These are phyloP conservation scores for Xestia sexstrigata DNA, from an alignment of 2,888 invertebrate species.

Conservation along the genomic window DNA sequence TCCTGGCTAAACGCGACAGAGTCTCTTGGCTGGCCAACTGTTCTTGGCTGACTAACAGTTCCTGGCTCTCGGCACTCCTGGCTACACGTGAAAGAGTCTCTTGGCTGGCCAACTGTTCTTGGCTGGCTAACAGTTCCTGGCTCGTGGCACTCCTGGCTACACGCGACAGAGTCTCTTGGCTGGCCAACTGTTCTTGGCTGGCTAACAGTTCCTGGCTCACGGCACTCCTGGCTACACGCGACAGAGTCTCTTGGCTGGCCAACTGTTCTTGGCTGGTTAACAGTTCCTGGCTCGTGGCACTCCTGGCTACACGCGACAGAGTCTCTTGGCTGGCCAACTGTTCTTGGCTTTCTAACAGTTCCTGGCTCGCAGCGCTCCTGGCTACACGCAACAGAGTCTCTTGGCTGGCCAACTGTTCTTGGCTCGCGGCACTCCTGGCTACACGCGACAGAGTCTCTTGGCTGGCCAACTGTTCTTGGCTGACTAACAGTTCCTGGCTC, in stretches of 20 bases:
- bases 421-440: neutral
- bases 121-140: neutral
- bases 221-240: constrained; percentile 14
- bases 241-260: constrained; percentile 11
- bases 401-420: constrained; percentile 11
- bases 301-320: constrained; percentile 5
- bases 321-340: constrained; percentile 5
- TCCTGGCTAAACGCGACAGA: constrained; percentile 13
- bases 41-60: constrained; percentile 16
- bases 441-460: constrained; percentile 13
- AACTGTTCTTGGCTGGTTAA: neutral
- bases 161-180: constrained; percentile 4
- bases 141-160: constrained; percentile 1
- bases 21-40: neutral
- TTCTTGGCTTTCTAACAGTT: neutral
- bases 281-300: constrained; percentile 1
- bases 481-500: neutral
- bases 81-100: neutral
- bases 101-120: constrained; percentile 12
- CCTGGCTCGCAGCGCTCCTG: constrained; percentile 8
- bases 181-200: constrained; percentile 14
- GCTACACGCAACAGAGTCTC: constrained; percentile 3
- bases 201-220: constrained; percentile 3
- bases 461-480: constrained; percentile 23
- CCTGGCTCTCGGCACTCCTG: neutral